Percentiles rank a stretch among this genome's conserved stretches.
Conservation (phyloP, 2,888 invertebrate genomes). For the Cheilosia vernalis region DNA sequence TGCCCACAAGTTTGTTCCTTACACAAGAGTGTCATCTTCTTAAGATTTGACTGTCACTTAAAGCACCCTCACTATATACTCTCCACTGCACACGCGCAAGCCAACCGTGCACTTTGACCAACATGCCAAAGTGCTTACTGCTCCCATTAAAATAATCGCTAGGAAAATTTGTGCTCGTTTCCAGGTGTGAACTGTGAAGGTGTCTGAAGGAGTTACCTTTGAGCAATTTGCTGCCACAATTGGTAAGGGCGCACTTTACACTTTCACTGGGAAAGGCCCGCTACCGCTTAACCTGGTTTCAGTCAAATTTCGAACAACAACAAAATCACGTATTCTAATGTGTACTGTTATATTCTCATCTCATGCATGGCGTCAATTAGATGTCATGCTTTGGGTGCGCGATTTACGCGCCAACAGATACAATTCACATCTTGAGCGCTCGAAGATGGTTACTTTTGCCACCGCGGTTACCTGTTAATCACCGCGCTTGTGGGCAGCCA, state of each 20-base stretch:
- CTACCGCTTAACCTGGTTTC: conserved; percentile 7
- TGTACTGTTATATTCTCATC: conserved; percentile 62
- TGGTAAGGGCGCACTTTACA: conserved; percentile 43
- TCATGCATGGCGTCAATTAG: conserved; percentile 73
- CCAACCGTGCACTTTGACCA: conserved; percentile 19
- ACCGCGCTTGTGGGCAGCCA: conserved; percentile 82
- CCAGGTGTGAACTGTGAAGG: conserved; percentile 18
- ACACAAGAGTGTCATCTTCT: too few relatives aligned
- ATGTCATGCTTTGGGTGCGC: conserved; percentile 58
- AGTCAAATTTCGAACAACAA: conserved; percentile 16
- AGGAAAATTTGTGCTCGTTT: conserved; percentile 15
- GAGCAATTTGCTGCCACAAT: background rate
- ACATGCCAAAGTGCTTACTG: background rate
- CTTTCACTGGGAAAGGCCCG: conserved; percentile 48
- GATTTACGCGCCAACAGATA: conserved; percentile 56
- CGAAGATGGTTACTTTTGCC: conserved; percentile 63
- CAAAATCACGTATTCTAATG: conserved; percentile 24
- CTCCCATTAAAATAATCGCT: background rate
- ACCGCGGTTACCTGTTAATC: conserved; percentile 66
- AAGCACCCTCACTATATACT: too few relatives aligned
- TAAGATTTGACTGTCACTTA: too few relatives aligned
- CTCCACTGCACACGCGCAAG: too few relatives aligned
- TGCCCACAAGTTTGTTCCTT: too few relatives aligned
- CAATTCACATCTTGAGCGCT: conserved; percentile 53
- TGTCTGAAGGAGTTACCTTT: background rate